Evolutionary conservation across 1,140 invertebrate genomes (phyloP), one percentile per base, ranked within the genome.

Genomic region (Belonocnema kinseyi): DNA sequence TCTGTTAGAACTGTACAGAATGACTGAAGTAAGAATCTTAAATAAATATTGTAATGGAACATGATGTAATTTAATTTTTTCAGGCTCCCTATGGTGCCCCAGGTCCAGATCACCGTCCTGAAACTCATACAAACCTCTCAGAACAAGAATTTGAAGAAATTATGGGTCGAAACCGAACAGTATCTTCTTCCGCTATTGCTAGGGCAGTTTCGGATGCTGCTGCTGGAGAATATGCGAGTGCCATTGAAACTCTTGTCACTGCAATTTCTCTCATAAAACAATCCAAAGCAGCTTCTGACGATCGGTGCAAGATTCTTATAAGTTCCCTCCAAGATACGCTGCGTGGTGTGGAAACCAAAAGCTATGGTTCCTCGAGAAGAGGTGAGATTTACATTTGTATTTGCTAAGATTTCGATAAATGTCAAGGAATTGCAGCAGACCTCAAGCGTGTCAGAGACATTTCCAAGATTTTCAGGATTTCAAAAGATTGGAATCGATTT

Each of bases 71-170:
- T 33, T 2, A 12, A 73, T 78, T 70, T 82, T 80, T 74, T 1
- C 51, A 92, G 90, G 87, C 91, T 72, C 91, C 92, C n/a, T 92
- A 92, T 40, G 91, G 91, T 50, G 91, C 90, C 40, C 92, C 92
- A 8, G 92, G 92, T 53, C 89, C 91, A 72, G 92, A 93, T 80
- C 93, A 94, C 85, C 90, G 93, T 40, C 89, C 92, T 40, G 94
- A 94, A 80, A 91, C 91, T 5, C 92, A 94, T 58, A 94, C 96
- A 0, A 94, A 94, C 50, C 93, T 99, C 26, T 95, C 94, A 79
- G 98, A 99, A 90, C 95, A 96, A 80, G 99, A 99, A 93, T 99
- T 99, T 92, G 98, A 99, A 92, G 99, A 99, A 91, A 98, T 99
- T 53, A 99, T 99, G 97, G 94, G 96, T 73, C 93, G 99, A 81